A percentile compares a stretch with the other conserved stretches of the same genome.
phyloP scores from a whole-genome alignment of 2,797 vertebrate species.

The Tolypeutes matacus region DNA sequence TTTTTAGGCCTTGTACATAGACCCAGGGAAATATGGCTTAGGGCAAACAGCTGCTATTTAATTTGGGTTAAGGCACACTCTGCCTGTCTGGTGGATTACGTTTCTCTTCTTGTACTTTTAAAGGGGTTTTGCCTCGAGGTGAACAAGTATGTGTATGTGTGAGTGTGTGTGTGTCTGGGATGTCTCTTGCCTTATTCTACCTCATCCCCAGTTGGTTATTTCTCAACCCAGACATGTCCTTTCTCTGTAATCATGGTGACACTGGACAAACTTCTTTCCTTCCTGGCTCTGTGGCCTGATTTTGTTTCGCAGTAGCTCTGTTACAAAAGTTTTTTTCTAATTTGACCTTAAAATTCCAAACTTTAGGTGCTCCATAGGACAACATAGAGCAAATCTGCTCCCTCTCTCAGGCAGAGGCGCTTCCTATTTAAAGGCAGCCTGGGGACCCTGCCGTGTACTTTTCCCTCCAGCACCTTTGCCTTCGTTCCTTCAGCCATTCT shows the following conservation, averaged over 20 bases:
- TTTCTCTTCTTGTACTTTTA: constrained; percentile 35
- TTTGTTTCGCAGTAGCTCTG: constrained; percentile 31
- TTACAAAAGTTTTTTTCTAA: background rate
- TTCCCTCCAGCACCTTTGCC: background rate
- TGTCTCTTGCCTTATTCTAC: background rate
- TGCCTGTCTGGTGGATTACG: constrained; percentile 38
- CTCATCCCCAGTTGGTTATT: background rate
- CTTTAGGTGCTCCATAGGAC: background rate
- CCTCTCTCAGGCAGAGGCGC: background rate
- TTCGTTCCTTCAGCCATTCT: background rate
- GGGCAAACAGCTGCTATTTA: constrained; percentile 64
- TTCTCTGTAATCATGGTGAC: background rate
- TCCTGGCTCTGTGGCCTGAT: constrained; percentile 1
- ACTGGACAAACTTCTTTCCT: constrained; percentile 7
- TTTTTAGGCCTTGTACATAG: constrained; percentile 48
- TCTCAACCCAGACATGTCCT: background rate
- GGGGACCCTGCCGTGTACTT: background rate
- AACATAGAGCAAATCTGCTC: background rate
- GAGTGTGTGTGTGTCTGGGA: background rate
- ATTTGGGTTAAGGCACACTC: constrained; percentile 43
- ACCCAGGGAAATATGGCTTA: constrained; percentile 46
- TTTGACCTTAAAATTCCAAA: background rate
- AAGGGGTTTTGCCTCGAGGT: constrained; percentile 12
- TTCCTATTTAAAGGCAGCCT: background rate
- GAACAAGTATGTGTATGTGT: background rate